Conservation (phyloP, 2,888 invertebrate genomes). For the Scaptomyza parva region DNA sequence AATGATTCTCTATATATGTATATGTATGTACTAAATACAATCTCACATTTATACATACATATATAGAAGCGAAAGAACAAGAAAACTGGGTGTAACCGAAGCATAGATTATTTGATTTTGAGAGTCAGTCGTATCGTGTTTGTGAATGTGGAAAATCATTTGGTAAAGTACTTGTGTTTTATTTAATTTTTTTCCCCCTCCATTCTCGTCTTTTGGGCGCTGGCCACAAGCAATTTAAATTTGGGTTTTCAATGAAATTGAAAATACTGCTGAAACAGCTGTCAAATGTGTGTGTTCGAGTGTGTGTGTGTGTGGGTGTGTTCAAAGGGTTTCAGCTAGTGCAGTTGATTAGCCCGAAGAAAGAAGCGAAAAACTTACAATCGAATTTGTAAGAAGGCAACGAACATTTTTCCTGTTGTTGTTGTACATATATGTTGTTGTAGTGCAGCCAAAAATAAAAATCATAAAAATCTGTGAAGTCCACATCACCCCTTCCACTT, state of each 20-base stretch:
- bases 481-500: neutral
- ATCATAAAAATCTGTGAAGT: slow-evolving; percentile 57
- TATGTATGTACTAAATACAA: slow-evolving; percentile 24
- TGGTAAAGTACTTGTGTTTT: slow-evolving; percentile 48
- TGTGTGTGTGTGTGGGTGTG: slow-evolving; percentile 1
- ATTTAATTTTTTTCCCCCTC: slow-evolving; percentile 42
- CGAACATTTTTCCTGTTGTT: slow-evolving; percentile 30
- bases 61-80: neutral
- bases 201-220: slow-evolving; percentile 1
- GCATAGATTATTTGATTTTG: slow-evolving; percentile 64
- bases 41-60: slow-evolving; percentile 2
- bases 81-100: slow-evolving; percentile 28
- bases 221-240: slow-evolving; percentile 41
- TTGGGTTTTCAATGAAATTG: slow-evolving; percentile 55
- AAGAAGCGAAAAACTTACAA: slow-evolving; percentile 47
- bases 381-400: slow-evolving; percentile 46
- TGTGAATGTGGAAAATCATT: slow-evolving; percentile 33
- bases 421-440: too few species aligned
- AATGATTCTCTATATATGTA: slow-evolving; percentile 37
- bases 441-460: slow-evolving; percentile 36
- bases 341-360: slow-evolving; percentile 49
- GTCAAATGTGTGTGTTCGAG: slow-evolving; percentile 36
- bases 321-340: slow-evolving; percentile 40
- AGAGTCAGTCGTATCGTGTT: slow-evolving; percentile 34
- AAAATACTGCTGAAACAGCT: slow-evolving; percentile 56